Percentiles rank a stretch among this genome's conserved stretches.
Conservation (phyloP, 2,797 vertebrate genomes). For the Sardinella longiceps region DNA sequence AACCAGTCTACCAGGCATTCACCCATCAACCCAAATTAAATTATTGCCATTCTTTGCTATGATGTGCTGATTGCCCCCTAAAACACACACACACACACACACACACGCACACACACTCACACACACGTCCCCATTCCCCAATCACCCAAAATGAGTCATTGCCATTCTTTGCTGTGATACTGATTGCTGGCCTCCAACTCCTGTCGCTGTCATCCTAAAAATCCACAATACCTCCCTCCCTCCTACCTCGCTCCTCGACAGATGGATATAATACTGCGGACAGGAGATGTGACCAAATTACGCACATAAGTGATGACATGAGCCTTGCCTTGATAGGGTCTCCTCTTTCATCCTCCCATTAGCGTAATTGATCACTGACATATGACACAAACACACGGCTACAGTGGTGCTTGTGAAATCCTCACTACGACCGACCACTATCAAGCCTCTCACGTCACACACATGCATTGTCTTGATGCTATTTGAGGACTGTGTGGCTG, state of each 20-base stretch:
- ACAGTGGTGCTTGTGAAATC: not conserved
- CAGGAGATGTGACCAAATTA: not conserved
- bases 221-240: not conserved
- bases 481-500: not conserved
- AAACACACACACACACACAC: no score
- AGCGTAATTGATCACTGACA: not conserved
- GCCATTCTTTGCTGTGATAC: not conserved
- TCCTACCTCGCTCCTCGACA: not conserved
- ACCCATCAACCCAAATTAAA: no score
- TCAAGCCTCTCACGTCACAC: not conserved
- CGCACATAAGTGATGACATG: not conserved
- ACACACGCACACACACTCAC: no score
- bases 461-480: not conserved
- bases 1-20: no score
- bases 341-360: not conserved
- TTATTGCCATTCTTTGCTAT: not conserved
- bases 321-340: not conserved
- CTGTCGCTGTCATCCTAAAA: no score
- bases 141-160: no score
- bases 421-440: not conserved
- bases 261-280: not conserved
- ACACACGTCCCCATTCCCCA: not conserved
- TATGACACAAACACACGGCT: not conserved
- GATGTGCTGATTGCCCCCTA: no score
- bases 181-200: not conserved